Conservation (phyloP, 2,888 invertebrate species). For the Drosophila anceps region DNA sequence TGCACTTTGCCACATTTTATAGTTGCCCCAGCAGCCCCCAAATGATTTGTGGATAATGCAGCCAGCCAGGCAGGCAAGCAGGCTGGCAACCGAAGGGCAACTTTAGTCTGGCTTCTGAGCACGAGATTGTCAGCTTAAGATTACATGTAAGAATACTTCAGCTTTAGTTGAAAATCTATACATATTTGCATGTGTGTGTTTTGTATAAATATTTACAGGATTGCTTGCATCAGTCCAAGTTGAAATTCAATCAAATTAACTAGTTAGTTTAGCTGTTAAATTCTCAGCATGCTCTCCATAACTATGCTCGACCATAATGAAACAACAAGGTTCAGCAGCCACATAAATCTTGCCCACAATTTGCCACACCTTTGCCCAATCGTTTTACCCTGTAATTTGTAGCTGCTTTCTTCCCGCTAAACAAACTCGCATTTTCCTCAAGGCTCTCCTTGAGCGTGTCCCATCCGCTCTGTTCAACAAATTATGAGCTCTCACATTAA, state of each 20-base stretch:
- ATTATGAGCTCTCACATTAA: slow-evolving; percentile 77
- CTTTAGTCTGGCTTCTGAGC: slow-evolving; percentile 12
- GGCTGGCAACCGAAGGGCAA: slow-evolving; percentile 1
- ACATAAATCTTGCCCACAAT: slow-evolving; percentile 48
- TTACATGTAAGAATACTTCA: background rate
- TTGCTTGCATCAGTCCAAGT: slow-evolving; percentile 4
- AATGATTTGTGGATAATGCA: slow-evolving; percentile 54
- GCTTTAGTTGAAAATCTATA: background rate
- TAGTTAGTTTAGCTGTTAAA: slow-evolving; percentile 3
- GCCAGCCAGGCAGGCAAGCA: background rate
- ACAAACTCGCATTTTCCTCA: slow-evolving; percentile 32
- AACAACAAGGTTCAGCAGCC: slow-evolving; percentile 25
- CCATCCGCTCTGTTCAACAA: slow-evolving; percentile 56
- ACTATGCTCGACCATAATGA: slow-evolving; percentile 6
- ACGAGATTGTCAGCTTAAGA: slow-evolving; percentile 5
- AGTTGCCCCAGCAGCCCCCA: slow-evolving; percentile 28
- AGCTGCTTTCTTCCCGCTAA: slow-evolving; percentile 26
- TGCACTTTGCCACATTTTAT: slow-evolving; percentile 82
- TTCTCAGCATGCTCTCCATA: slow-evolving; percentile 16
- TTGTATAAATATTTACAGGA: background rate
- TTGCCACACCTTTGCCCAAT: slow-evolving; percentile 37
- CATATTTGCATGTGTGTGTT: background rate
- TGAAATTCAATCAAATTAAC: slow-evolving; percentile 25
- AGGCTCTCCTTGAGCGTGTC: slow-evolving; percentile 10
- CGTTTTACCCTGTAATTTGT: slow-evolving; percentile 54